Evolutionary conservation across 2,888 invertebrate genomes (phyloP).

Genomic region (Ectemnius lituratus): DNA sequence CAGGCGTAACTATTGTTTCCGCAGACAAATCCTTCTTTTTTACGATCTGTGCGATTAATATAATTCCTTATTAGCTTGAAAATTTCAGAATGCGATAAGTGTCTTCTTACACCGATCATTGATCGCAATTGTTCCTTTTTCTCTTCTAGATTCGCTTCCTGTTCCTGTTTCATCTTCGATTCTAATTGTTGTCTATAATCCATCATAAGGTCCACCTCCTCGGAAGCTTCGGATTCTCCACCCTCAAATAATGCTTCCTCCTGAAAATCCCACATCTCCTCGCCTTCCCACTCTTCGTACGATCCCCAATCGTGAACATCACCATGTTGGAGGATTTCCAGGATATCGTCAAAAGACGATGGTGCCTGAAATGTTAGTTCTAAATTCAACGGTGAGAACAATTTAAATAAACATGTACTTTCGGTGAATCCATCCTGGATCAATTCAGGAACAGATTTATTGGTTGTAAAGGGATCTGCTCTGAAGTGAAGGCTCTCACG

Average conservation of each 20-base stretch:
- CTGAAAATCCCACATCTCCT: slow-evolving; percentile 21
- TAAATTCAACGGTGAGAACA: too few relatives aligned
- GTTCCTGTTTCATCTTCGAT: slow-evolving; percentile 26
- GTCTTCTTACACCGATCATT: slow-evolving; percentile 56
- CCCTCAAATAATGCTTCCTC: slow-evolving; percentile 29
- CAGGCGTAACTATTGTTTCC: slow-evolving; percentile 53
- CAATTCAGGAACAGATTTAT: neutral
- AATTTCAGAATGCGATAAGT: too few relatives aligned
- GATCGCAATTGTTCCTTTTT: slow-evolving; percentile 37
- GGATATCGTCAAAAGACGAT: neutral
- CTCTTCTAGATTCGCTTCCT: slow-evolving; percentile 19
- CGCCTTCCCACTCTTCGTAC: slow-evolving; percentile 18
- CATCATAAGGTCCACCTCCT: slow-evolving; percentile 25
- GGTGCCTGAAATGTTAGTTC: too few relatives aligned
- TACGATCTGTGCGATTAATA: slow-evolving; percentile 14
- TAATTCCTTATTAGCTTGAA: too few relatives aligned
- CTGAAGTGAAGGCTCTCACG: neutral
- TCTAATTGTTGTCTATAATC: slow-evolving; percentile 9
- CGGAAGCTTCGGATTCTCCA: neutral
- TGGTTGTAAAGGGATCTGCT: neutral
- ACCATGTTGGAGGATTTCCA: slow-evolving; percentile 10
- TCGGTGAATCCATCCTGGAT: too few relatives aligned
- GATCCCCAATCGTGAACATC: slow-evolving; percentile 17
- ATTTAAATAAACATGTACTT: too few relatives aligned
- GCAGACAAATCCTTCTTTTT: slow-evolving; percentile 29